These are phyloP conservation scores for Megaptera novaeangliae DNA, from an alignment of 2,113 vertebrate genomes.

Conservation along the genomic window DNA sequence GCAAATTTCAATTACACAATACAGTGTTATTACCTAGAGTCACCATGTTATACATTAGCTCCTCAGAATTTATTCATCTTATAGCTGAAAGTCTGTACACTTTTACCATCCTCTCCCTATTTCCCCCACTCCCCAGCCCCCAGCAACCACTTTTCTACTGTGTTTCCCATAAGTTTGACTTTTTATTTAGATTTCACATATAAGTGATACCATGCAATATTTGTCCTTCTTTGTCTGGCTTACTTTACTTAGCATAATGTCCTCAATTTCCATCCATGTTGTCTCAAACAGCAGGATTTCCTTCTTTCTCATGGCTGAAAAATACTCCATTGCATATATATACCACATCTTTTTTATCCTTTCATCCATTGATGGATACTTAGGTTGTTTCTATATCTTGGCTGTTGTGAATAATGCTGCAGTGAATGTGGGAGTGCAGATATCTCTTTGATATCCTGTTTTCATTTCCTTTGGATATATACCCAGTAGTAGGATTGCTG, in stretches of 20 bases:
- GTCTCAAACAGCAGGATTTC: neutral
- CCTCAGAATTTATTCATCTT: neutral
- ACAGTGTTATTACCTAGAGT: neutral
- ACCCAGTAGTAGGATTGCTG: neutral
- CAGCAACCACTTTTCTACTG: neutral
- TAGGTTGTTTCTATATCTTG: neutral
- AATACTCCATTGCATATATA: neutral
- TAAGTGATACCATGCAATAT: neutral
- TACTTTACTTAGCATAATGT: neutral
- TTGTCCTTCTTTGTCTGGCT: neutral
- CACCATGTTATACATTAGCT: neutral
- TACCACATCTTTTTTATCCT: neutral
- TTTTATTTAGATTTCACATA: neutral
- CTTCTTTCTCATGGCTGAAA: neutral
- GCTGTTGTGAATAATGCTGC: neutral
- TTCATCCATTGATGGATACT: neutral
- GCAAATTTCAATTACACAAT: neutral
- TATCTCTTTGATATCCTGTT: neutral
- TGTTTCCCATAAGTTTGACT: neutral
- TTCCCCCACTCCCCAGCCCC: neutral
- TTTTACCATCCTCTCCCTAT: neutral
- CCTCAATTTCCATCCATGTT: neutral
- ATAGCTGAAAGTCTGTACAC: neutral
- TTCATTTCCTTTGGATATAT: neutral
- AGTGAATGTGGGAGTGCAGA: neutral